Base-by-base conservation (phyloP, 2,797 vertebrate genomes). In the Liasis olivaceus region DNA sequence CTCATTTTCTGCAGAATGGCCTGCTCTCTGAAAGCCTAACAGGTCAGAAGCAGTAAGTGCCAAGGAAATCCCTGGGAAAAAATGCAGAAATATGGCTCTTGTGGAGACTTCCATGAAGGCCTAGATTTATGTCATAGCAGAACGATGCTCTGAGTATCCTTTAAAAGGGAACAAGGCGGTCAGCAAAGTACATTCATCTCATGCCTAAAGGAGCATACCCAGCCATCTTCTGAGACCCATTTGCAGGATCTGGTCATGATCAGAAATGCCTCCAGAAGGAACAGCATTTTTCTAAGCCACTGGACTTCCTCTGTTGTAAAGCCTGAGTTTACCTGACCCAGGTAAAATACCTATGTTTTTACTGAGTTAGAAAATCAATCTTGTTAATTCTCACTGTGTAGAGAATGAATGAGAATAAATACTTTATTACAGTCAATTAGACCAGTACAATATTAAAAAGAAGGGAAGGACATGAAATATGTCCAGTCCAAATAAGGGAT, bases 231-330 rank as follows among this genome's bases (percentile, higher is more conserved):
- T 59, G 28, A 90, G 84, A 51, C 63, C 92, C 93, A 72, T 47
- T 85, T 87, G 81, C 51, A 72, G 92, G 91, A 54, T 17, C 89
- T 91, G 94, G 91, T 66, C 92, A 66, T 0, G 1, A 93, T 93
- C 93, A 93, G 92, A 96, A 96, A 96, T 42, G 84, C 95, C 95
- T 93, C 81, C 93, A 95, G 93, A 59, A 22, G 94, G 94, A 96
- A 95, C 91, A 94, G 0, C 0, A 89, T 93, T 95, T 84, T 93
- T 91, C 91, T 93, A 95, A 97, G 94, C 93, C 85, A 95, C 91
- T 36, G 31, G 92, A 92, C 64, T 93, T 95, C 94, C 93, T 96
- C 91, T 90, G 91, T 87, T 94, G 93, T 11, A 0, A 93, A 95
- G 95, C 88, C 60, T 91, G 77, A 84, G 54, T 93, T 95, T 93